Conservation (phyloP, 2,888 invertebrate species). For the Dyspetes luteomarginatus region DNA sequence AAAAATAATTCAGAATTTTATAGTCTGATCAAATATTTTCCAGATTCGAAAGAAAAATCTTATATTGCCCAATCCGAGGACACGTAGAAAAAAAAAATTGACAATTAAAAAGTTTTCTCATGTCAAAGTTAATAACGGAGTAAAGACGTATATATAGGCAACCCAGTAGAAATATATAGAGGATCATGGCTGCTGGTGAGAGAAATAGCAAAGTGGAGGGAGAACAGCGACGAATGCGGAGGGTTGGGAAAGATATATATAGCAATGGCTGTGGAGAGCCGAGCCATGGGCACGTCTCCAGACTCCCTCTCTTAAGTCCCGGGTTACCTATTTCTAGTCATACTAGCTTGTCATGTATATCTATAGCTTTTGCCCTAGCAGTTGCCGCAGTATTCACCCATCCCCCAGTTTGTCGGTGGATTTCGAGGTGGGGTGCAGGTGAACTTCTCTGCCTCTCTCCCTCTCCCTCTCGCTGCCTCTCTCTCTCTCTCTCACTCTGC, state of each 20-base stretch:
- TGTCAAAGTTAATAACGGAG: slow-evolving; percentile 15
- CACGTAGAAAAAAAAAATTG: background rate
- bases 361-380: background rate
- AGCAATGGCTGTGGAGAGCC: slow-evolving; percentile 68
- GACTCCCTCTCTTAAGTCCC: slow-evolving; percentile 63
- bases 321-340: slow-evolving; percentile 44
- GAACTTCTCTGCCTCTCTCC: slow-evolving; percentile 1
- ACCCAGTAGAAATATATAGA: slow-evolving; percentile 49
- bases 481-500: no score
- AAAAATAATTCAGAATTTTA: background rate
- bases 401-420: slow-evolving; percentile 32
- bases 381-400: slow-evolving; percentile 32
- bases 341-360: slow-evolving; percentile 5
- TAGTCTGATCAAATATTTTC: background rate
- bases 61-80: background rate
- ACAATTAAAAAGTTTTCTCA: slow-evolving; percentile 5
- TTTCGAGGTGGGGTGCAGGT: slow-evolving; percentile 57
- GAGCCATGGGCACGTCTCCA: slow-evolving; percentile 70
- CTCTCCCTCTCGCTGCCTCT: no score
- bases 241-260: slow-evolving; percentile 52
- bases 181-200: slow-evolving; percentile 58
- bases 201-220: slow-evolving; percentile 38
- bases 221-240: slow-evolving; percentile 23
- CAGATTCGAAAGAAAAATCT: background rate
- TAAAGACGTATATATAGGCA: background rate